A percentile compares a stretch with the other conserved stretches of the same genome.
Conservation (phyloP, 2,888 invertebrate species). For the Drosophila koepferae region DNA sequence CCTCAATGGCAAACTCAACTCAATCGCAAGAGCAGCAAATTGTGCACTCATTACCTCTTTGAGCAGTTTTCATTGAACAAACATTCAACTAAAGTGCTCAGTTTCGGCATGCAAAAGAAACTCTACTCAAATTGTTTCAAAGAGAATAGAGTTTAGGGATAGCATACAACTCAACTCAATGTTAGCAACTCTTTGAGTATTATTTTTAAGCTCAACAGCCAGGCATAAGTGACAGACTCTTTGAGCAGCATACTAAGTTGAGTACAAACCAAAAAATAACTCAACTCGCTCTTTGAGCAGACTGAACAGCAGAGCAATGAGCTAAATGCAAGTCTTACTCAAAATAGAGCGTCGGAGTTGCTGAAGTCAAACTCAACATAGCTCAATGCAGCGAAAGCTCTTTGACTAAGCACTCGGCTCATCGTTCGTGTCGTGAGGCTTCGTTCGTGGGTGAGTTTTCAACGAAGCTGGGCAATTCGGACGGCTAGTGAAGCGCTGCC, state of each 20-base stretch:
- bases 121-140: not conserved
- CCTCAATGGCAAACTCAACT: slow-evolving; percentile 1
- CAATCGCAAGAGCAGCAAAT: not conserved
- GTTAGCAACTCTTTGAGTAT: slow-evolving; percentile 9
- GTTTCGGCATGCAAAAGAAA: not conserved
- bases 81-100: not conserved
- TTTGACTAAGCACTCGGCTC: slow-evolving; percentile 29
- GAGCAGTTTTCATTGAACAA: not conserved
- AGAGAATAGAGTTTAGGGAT: not conserved
- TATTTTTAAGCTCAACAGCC: not conserved
- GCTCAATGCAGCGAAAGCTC: slow-evolving; percentile 20
- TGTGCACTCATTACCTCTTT: not conserved
- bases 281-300: slow-evolving; percentile 4
- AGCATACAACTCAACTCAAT: not conserved
- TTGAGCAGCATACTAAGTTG: not conserved
- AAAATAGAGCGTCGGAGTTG: not conserved
- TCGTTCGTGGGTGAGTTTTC: slow-evolving; percentile 52
- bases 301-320: no score
- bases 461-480: slow-evolving; percentile 31
- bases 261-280: not conserved
- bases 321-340: not conserved
- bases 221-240: not conserved
- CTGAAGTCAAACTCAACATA: slow-evolving; percentile 19
- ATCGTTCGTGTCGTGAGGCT: slow-evolving; percentile 3
- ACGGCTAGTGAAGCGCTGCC: slow-evolving; percentile 10